These are phyloP conservation scores for Drosophila sechellia DNA, from an alignment of 1,140 invertebrate species.

Conservation along the genomic window DNA sequence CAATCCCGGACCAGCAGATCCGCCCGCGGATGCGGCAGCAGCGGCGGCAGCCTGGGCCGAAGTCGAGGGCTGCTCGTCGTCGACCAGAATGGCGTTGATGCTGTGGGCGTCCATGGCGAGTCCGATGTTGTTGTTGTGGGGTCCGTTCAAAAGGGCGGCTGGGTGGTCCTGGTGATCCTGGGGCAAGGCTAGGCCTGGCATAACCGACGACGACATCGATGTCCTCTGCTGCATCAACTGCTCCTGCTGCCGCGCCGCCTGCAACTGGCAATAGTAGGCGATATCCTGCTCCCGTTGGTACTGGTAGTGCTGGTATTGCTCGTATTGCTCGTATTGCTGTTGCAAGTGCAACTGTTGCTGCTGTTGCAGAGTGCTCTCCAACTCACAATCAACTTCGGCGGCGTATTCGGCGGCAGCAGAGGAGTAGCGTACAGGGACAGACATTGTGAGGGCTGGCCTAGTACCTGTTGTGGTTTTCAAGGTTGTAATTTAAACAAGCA, in stretches of 20 bases:
- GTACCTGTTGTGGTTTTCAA: slow-evolving; percentile 77
- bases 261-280: slow-evolving; percentile 70
- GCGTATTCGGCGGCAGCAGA: slow-evolving; percentile 84
- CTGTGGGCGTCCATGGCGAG: slow-evolving; percentile 68
- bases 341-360: slow-evolving; percentile 61
- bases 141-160: slow-evolving; percentile 30
- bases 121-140: slow-evolving; percentile 36
- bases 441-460: slow-evolving; percentile 85
- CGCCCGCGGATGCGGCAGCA: slow-evolving; percentile 17
- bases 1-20: slow-evolving; percentile 8
- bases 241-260: slow-evolving; percentile 79
- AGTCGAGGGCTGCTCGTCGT: slow-evolving; percentile 76
- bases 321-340: slow-evolving; percentile 62
- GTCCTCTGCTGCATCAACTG: slow-evolving; percentile 81
- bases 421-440: slow-evolving; percentile 85
- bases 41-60: slow-evolving; percentile 75
- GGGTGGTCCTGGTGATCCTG: slow-evolving; percentile 20
- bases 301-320: slow-evolving; percentile 56
- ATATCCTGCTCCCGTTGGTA: slow-evolving; percentile 65
- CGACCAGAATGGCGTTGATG: slow-evolving; percentile 77
- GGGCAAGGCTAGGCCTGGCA: slow-evolving; percentile 72
- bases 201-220: slow-evolving; percentile 83
- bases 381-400: slow-evolving; percentile 83
- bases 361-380: slow-evolving; percentile 77
- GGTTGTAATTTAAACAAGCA: slow-evolving; percentile 29